Percentiles rank a stretch among this genome's conserved stretches.
Evolutionary conservation across 2,888 invertebrate genomes (phyloP).

Genomic region (Xestia ashworthii): DNA sequence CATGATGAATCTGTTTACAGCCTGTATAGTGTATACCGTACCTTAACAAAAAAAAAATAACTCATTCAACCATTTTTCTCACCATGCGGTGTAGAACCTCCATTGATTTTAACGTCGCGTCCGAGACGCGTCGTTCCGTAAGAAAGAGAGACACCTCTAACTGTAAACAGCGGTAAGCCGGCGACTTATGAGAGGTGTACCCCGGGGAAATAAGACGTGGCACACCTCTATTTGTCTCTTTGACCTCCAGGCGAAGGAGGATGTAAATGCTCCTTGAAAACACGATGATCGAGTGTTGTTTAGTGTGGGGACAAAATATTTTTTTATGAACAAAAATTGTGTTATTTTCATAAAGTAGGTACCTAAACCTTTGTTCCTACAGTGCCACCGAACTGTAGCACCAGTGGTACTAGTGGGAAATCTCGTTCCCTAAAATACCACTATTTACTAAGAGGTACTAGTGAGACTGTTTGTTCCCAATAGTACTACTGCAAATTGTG

Average conservation of each 20-base stretch:
- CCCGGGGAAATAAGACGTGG: conserved; percentile 82
- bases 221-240: conserved; percentile 75
- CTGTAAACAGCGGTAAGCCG: conserved; percentile 66
- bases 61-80: not conserved
- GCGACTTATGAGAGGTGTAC: conserved; percentile 73
- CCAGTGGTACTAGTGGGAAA: too few species aligned
- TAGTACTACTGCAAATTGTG: too few species aligned
- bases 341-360: not conserved
- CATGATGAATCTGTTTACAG: too few species aligned
- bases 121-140: conserved; percentile 29
- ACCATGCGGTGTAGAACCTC: not conserved
- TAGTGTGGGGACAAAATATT: not conserved
- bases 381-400: too few species aligned
- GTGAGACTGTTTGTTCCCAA: too few species aligned
- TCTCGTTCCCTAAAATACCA: too few species aligned
- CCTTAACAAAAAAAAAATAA: not conserved
- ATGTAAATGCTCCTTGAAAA: conserved; percentile 47
- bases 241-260: conserved; percentile 54
- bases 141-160: conserved; percentile 54
- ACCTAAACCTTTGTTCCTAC: too few species aligned
- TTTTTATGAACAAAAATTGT: conserved; percentile 1
- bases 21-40: too few species aligned
- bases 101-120: conserved; percentile 19
- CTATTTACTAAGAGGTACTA: too few species aligned
- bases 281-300: conserved; percentile 50